A percentile compares a stretch with the other conserved stretches of the same genome.
These are phyloP conservation scores for Colius striatus DNA, from an alignment of 2,113 vertebrate genomes.

Conservation along the genomic window DNA sequence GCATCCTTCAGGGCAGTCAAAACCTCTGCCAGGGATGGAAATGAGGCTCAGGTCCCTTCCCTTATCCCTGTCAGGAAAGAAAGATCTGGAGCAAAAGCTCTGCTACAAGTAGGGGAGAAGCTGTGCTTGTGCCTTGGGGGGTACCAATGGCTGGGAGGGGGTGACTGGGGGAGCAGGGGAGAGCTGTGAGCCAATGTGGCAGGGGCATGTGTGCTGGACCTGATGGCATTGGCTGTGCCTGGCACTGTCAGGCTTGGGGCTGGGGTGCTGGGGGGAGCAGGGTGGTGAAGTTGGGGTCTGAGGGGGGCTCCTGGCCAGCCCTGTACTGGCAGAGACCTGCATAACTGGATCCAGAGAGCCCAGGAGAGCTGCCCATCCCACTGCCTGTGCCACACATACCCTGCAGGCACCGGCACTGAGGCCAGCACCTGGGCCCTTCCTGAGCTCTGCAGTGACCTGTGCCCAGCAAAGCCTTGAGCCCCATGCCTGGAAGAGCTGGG, in stretches of 20 bases:
- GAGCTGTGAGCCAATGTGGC: accelerated
- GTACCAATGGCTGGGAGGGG: too few species aligned
- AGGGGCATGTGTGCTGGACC: neutral
- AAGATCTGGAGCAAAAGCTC: neutral
- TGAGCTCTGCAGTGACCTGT: too few species aligned
- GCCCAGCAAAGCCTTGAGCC: neutral
- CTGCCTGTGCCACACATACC: neutral
- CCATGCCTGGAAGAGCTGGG: neutral
- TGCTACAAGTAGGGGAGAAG: neutral
- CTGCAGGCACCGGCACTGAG: neutral
- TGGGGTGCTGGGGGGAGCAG: neutral
- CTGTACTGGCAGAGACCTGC: neutral
- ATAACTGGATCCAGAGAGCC: neutral
- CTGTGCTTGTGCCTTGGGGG: neutral
- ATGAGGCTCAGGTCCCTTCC: neutral
- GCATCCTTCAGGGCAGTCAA: neutral
- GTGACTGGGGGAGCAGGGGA: neutral
- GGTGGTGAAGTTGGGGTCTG: neutral
- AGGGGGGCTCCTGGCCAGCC: neutral
- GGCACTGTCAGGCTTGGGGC: accelerated
- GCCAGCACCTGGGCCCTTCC: too few species aligned
- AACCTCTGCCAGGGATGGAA: neutral
- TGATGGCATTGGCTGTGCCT: neutral
- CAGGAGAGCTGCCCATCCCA: neutral
- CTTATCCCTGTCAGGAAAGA: neutral